Conservation (phyloP, 35 echinoderm and acorn worm genomes). For the Anneissia japonica region DNA sequence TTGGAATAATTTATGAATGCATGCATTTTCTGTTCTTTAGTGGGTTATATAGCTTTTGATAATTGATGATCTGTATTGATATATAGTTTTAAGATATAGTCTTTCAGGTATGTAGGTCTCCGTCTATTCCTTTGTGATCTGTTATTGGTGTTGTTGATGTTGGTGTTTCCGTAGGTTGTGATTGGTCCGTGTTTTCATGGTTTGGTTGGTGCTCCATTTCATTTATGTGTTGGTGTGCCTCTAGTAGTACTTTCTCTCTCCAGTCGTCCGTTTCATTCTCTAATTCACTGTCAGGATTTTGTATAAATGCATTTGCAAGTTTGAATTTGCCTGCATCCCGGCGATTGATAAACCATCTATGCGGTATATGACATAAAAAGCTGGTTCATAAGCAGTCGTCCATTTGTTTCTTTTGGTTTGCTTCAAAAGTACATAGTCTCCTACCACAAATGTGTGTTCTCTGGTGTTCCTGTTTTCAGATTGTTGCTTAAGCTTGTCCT, state of each 20-base stretch:
- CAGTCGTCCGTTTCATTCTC: conserved; percentile 8
- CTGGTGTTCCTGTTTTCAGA: conserved; percentile 53
- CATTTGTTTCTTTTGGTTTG: conserved; percentile 53
- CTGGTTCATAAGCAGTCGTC: conserved; percentile 57
- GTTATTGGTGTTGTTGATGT: too few species aligned
- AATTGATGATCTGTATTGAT: too few species aligned
- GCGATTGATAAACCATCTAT: conserved; percentile 49
- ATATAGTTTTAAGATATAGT: too few species aligned
- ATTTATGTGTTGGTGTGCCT: too few species aligned
- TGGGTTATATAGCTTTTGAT: too few species aligned
- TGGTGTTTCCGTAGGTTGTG: too few species aligned
- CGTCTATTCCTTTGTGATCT: too few species aligned
- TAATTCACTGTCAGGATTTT: neutral
- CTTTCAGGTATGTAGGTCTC: too few species aligned
- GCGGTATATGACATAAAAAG: conserved; percentile 55
- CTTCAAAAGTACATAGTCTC: conserved; percentile 48
- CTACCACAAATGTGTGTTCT: conserved; percentile 31
- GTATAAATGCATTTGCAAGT: conserved; percentile 22
- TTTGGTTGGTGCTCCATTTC: too few species aligned
- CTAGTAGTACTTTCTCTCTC: conserved; percentile 31
- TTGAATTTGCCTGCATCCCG: conserved; percentile 46
- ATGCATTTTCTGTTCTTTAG: too few species aligned
- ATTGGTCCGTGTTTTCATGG: too few species aligned
- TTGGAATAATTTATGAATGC: too few species aligned
- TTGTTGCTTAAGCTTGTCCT: conserved; percentile 23